A percentile compares a stretch with the other conserved stretches of the same genome.
Conservation (phyloP, 1,140 invertebrate species). For the Lordiphosa collinella region DNA sequence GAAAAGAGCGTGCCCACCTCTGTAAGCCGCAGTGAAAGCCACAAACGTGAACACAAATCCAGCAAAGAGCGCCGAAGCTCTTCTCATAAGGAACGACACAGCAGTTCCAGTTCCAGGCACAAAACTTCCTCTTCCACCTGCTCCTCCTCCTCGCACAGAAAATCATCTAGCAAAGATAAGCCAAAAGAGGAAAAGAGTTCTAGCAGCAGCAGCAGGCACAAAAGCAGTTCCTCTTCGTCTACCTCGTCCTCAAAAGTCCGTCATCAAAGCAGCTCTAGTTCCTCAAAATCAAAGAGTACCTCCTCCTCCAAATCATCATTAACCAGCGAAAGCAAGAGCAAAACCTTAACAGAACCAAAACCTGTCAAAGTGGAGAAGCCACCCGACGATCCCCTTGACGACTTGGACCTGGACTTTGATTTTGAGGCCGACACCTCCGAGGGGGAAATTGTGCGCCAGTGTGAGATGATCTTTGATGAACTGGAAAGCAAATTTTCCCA, state of each 20-base stretch:
- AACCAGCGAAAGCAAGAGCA: constrained; percentile 19
- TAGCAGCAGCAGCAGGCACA: constrained; percentile 30
- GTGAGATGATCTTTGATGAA: constrained; percentile 86
- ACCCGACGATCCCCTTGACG: not conserved
- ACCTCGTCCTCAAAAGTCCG: constrained; percentile 44
- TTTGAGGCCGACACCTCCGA: constrained; percentile 77
- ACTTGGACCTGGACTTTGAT: constrained; percentile 34
- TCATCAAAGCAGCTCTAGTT: constrained; percentile 23
- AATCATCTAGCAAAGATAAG: constrained; percentile 52
- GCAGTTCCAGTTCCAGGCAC: constrained; percentile 42
- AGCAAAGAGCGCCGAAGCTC: constrained; percentile 30
- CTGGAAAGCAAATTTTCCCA: constrained; percentile 77
- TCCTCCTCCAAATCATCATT: constrained; percentile 24
- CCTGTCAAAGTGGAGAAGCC: not conserved
- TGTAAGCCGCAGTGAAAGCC: constrained; percentile 12
- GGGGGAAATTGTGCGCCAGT: constrained; percentile 85
- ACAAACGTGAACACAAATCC: constrained; percentile 34
- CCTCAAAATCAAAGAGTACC: constrained; percentile 20
- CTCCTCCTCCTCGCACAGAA: constrained; percentile 40
- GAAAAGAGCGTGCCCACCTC: constrained; percentile 55
- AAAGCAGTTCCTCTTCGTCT: constrained; percentile 36
- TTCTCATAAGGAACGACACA: constrained; percentile 11
- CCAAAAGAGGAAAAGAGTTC: constrained; percentile 38
- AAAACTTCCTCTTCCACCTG: constrained; percentile 48
- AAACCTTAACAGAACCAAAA: constrained; percentile 12